These are phyloP conservation scores for Euura saliciscinereae DNA, from an alignment of 1,140 invertebrate genomes.

Conservation along the genomic window DNA sequence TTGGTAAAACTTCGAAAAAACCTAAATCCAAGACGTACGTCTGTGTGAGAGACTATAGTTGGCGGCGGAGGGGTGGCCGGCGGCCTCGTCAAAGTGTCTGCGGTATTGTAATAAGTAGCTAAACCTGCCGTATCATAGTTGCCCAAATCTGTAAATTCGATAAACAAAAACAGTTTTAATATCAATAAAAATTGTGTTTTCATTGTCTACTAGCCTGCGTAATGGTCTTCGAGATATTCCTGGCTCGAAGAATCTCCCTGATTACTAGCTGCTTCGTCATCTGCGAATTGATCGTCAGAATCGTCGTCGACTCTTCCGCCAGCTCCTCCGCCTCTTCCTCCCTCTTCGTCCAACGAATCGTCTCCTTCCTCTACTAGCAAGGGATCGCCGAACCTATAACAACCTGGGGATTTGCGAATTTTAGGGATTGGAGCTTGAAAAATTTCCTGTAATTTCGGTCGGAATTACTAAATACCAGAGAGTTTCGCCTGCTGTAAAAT, in stretches of 20 bases:
- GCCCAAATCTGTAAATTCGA: conserved; percentile 43
- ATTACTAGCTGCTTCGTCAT: conserved; percentile 69
- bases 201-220: conserved; percentile 43
- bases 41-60: conserved; percentile 41
- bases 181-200: background rate
- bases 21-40: conserved; percentile 35
- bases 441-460: background rate
- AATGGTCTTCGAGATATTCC: conserved; percentile 62
- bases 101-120: conserved; percentile 57
- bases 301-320: conserved; percentile 60
- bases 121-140: conserved; percentile 56
- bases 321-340: conserved; percentile 46
- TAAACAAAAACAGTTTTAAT: background rate
- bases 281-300: conserved; percentile 69
- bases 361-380: conserved; percentile 67
- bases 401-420: conserved; percentile 44
- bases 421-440: conserved; percentile 9
- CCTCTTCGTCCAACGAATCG: conserved; percentile 68
- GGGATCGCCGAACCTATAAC: conserved; percentile 71
- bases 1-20: too few relatives aligned
- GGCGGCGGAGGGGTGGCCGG: conserved; percentile 49
- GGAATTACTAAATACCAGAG: conserved; percentile 60
- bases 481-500: conserved; percentile 84
- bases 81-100: conserved; percentile 53
- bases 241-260: conserved; percentile 67